Percentiles rank a stretch among this genome's conserved stretches.
Conservation (phyloP, 2,113 vertebrate genomes). For the Gambusia affinis region DNA sequence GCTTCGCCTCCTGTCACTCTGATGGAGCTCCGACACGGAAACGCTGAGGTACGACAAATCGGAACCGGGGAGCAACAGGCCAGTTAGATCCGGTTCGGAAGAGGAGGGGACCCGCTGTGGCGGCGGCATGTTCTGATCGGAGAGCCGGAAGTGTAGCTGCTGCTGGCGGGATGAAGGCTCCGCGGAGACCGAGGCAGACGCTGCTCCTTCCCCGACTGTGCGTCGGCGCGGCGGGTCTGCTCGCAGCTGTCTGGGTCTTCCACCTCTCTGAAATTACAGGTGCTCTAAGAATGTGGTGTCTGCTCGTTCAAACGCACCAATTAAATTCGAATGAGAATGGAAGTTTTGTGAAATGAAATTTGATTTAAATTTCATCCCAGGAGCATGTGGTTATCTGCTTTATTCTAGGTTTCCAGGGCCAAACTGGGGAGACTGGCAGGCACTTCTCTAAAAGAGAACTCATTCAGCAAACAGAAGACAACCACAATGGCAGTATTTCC, state of each 20-base stretch:
- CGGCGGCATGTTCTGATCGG: slow-evolving; percentile 72
- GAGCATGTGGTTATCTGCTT: background rate
- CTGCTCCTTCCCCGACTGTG: slow-evolving; percentile 73
- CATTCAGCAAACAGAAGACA: slow-evolving; percentile 49
- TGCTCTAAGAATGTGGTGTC: slow-evolving; percentile 26
- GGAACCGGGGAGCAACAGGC: slow-evolving; percentile 3
- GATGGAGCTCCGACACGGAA: slow-evolving; percentile 22
- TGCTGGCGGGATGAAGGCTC: slow-evolving; percentile 74
- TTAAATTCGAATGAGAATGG: background rate
- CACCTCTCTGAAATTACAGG: slow-evolving; percentile 69
- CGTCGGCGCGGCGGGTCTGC: slow-evolving; percentile 70
- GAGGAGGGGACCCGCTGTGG: background rate
- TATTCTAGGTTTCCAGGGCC: slow-evolving; percentile 32
- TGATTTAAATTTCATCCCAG: background rate
- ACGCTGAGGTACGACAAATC: slow-evolving; percentile 1
- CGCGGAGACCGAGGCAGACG: slow-evolving; percentile 70
- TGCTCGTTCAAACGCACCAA: too few relatives aligned
- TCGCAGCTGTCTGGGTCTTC: slow-evolving; percentile 67
- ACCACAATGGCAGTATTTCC: slow-evolving; percentile 55
- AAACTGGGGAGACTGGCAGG: slow-evolving; percentile 27
- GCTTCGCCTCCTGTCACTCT: background rate
- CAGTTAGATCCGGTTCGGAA: slow-evolving; percentile 2
- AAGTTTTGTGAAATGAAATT: background rate
- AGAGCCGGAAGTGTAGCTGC: slow-evolving; percentile 30
- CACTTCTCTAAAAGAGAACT: slow-evolving; percentile 64